Evolutionary conservation across 2,888 invertebrate genomes (phyloP), one percentile per base, ranked within the genome.

Genomic region (Microctonus hyperodae): DNA sequence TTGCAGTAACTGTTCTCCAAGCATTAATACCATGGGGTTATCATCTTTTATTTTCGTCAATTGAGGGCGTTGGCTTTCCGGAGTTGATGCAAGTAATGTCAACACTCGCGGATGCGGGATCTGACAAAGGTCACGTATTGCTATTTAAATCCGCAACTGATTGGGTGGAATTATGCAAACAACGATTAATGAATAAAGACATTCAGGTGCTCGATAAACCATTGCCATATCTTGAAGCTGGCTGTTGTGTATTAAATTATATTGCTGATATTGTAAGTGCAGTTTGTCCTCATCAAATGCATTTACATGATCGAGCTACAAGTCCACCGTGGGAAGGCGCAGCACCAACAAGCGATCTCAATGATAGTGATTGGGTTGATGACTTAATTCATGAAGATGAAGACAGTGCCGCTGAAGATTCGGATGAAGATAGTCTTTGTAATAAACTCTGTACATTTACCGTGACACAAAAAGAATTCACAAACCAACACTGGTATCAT

Each of bases 401-500:
- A 40, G 97, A 97, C 73, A 96, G 96, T 60, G 95, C 93, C 28
- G 91, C 91, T 20, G 95, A 97, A 77, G 97, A 97, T 84, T 95
- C 95, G 87, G 95, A 96, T 82, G 95, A 96, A 82, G 95, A 96
- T 82, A 93, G 93, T 1, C 87, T 96, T 5, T 93, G 93, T 81
- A 93, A 92, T 83, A 95, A 97, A 83, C 87, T 98, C 13, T 98
- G 98, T 85, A 98, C 98, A 0, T 98, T 96, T 85, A 97, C 97
- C 6, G 91, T 97, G 64, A 98, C 98, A 0, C 96, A 97, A 82
- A 96, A 96, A 79, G 98, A 98, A 84, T 98, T 97, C 83, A 97
- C 97, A 94, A 97, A 96, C 85, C 98, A 94, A 81, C 96, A 96
- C 82, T 95, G 97, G 97, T 99, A 98, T 86, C 98, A 99, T 85